A percentile compares a stretch with the other conserved stretches of the same genome.
Evolutionary conservation across 1,140 invertebrate species (phyloP).

Genomic region (Drosophila lowei): DNA sequence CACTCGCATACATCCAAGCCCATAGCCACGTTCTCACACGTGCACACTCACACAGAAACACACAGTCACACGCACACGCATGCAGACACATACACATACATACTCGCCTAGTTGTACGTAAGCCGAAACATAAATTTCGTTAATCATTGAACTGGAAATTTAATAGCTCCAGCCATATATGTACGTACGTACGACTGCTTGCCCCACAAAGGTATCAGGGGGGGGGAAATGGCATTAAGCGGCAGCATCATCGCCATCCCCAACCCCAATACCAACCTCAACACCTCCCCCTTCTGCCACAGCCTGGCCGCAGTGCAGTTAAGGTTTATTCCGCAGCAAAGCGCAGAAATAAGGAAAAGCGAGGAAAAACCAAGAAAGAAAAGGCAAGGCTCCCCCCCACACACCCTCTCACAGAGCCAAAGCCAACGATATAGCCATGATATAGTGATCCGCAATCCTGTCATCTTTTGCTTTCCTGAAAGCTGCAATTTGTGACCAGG

Average conservation of each 20-base stretch:
- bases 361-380: neutral
- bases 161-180: constrained; percentile 74
- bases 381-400: neutral
- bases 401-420: no score
- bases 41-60: constrained; percentile 10
- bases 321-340: constrained; percentile 52
- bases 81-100: constrained; percentile 1
- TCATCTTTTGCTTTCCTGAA: no score
- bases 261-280: no score
- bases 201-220: constrained; percentile 7
- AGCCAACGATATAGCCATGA: no score
- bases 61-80: neutral
- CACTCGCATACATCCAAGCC: constrained; percentile 1
- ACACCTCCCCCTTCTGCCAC: no score
- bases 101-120: constrained; percentile 50
- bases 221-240: neutral
- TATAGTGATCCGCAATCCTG: no score
- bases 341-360: constrained; percentile 36
- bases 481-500: no score
- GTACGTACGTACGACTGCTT: constrained; percentile 20
- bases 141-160: constrained; percentile 81
- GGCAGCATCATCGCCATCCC: neutral
- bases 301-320: constrained; percentile 43
- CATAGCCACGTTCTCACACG: constrained; percentile 2
- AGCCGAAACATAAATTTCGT: constrained; percentile 80